Conservation (phyloP, 2,113 vertebrate genomes). For the Natator depressus region DNA sequence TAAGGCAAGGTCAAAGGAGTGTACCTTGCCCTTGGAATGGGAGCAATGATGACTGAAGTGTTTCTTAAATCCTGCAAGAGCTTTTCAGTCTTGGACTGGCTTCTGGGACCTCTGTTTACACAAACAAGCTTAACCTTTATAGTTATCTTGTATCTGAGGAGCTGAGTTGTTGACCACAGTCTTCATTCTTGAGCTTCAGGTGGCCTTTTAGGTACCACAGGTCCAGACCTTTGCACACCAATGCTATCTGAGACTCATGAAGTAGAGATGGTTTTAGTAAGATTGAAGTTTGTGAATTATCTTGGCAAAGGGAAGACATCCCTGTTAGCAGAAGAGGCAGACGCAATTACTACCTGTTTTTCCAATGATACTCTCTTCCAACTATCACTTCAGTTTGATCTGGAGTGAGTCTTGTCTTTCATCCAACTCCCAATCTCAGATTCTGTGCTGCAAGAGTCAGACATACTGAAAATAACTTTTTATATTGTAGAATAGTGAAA, state of each 20-base stretch:
- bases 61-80: neutral
- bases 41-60: neutral
- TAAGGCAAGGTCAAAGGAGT: neutral
- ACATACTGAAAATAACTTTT: neutral
- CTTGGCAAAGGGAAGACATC: neutral
- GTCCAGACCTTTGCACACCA: neutral
- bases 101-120: neutral
- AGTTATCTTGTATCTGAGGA: neutral
- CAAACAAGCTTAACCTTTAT: neutral
- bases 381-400: neutral
- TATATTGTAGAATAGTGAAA: neutral
- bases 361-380: neutral
- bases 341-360: neutral
- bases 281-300: neutral
- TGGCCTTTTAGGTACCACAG: neutral
- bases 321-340: neutral
- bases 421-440: neutral
- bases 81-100: neutral
- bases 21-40: neutral
- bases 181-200: neutral
- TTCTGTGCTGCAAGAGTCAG: neutral
- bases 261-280: neutral
- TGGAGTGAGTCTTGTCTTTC: neutral
- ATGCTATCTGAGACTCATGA: neutral
- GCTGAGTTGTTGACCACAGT: neutral